Evolutionary conservation across 2,797 vertebrate genomes (phyloP).

Genomic region (Enteromius fasciolatus): DNA sequence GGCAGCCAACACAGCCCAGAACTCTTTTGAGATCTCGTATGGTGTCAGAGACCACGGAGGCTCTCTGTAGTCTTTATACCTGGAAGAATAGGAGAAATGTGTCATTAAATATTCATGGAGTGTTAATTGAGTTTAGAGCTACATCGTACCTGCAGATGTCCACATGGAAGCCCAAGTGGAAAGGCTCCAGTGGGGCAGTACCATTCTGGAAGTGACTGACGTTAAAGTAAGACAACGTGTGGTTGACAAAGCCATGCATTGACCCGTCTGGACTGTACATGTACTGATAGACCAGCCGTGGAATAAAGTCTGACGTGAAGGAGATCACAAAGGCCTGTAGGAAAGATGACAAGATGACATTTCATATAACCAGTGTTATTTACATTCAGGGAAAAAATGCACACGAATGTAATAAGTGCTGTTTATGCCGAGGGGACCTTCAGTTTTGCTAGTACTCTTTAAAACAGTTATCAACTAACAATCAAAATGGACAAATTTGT

Average conservation of each 20-base stretch:
- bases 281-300: constrained; percentile 96
- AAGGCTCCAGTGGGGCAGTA: constrained; percentile 84
- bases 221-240: constrained; percentile 96
- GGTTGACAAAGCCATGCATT: constrained; percentile 97
- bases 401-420: too few relatives aligned
- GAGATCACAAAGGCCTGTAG: constrained; percentile 97
- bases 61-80: constrained; percentile 94
- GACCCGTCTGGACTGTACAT: constrained; percentile 95
- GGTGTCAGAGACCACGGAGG: constrained; percentile 89
- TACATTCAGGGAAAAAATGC: too few relatives aligned
- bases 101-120: neutral
- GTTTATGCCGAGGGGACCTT: too few relatives aligned
- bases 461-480: too few relatives aligned
- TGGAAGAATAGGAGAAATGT: constrained; percentile 46
- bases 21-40: constrained; percentile 95
- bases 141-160: constrained; percentile 90
- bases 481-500: too few relatives aligned
- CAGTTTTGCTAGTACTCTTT: too few relatives aligned
- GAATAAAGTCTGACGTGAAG: constrained; percentile 99
- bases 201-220: constrained; percentile 93
- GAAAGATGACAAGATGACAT: neutral
- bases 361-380: too few relatives aligned
- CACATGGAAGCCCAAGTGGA: constrained; percentile 84
- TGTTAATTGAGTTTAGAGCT: neutral
- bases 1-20: constrained; percentile 94